phyloP scores from a whole-genome alignment of 1,140 invertebrate species.

The Drosophila parabipectinata region DNA sequence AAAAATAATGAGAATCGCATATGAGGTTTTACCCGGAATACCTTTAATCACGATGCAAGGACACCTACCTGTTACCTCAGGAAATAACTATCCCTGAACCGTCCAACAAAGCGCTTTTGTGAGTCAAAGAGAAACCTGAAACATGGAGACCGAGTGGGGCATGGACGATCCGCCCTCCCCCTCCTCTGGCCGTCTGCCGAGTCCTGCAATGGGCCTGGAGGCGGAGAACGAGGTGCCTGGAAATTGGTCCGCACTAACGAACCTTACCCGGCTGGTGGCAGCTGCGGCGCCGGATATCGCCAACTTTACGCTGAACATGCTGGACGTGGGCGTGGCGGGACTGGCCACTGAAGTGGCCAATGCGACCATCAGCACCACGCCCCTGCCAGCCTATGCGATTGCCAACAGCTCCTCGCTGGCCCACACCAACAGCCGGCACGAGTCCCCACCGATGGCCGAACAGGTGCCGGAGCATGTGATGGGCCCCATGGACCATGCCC shows the following conservation, averaged over 20 bases:
- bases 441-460: conserved; percentile 53
- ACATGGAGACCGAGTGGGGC: conserved; percentile 31
- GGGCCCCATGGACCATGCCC: conserved; percentile 87
- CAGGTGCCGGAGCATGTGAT: conserved; percentile 75
- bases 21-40: neutral
- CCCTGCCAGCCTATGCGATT: conserved; percentile 59
- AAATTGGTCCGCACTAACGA: conserved; percentile 51
- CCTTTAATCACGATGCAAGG: conserved; percentile 5
- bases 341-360: conserved; percentile 38
- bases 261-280: conserved; percentile 59
- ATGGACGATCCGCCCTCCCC: conserved; percentile 26
- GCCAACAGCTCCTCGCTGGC: conserved; percentile 53
- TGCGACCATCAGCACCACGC: conserved; percentile 12
- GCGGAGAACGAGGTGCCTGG: conserved; percentile 28
- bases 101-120: neutral
- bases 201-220: conserved; percentile 18
- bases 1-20: neutral
- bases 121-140: neutral
- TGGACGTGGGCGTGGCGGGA: conserved; percentile 42
- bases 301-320: conserved; percentile 68
- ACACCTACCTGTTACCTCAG: neutral
- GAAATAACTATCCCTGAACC: conserved; percentile 6
- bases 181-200: conserved; percentile 20
- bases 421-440: conserved; percentile 58
- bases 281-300: conserved; percentile 49